Evolutionary conservation across 2,113 vertebrate genomes (phyloP).

Genomic region (Chiloscyllium plagiosum): DNA sequence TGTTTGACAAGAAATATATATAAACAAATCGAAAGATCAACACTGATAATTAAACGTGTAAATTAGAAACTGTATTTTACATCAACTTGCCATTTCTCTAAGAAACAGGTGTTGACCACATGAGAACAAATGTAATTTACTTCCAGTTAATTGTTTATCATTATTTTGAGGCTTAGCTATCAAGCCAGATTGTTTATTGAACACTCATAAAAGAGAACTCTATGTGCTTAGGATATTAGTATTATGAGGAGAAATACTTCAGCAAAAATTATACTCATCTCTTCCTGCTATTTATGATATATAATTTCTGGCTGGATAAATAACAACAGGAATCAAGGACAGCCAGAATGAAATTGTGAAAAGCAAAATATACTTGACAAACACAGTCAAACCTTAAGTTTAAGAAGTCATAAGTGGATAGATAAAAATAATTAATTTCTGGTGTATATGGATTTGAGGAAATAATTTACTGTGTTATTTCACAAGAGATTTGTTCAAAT

Average conservation of each 20-base stretch:
- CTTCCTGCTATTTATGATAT: background rate
- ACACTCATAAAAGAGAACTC: background rate
- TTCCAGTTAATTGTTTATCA: conserved; percentile 2
- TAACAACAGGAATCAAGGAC: background rate
- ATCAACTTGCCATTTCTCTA: conserved; percentile 5
- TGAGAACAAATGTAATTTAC: conserved; percentile 25
- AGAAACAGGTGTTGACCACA: conserved; percentile 39
- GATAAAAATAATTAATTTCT: background rate
- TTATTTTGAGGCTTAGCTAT: background rate
- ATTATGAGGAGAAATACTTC: background rate
- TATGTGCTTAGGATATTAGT: background rate
- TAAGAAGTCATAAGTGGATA: background rate
- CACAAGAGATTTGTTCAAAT: background rate
- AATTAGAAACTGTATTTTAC: conserved; percentile 8
- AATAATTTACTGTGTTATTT: background rate
- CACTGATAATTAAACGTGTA: conserved; percentile 31
- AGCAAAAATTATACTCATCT: background rate
- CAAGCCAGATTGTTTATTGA: background rate
- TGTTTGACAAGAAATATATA: conserved; percentile 34
- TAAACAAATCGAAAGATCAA: conserved; percentile 39
- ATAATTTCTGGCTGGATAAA: background rate
- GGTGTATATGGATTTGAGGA: background rate
- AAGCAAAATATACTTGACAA: background rate
- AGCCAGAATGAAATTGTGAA: background rate
- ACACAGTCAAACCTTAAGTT: background rate